Evolutionary conservation across 2,888 invertebrate genomes (phyloP).

Genomic region (Ichneumoninae sp.): DNA sequence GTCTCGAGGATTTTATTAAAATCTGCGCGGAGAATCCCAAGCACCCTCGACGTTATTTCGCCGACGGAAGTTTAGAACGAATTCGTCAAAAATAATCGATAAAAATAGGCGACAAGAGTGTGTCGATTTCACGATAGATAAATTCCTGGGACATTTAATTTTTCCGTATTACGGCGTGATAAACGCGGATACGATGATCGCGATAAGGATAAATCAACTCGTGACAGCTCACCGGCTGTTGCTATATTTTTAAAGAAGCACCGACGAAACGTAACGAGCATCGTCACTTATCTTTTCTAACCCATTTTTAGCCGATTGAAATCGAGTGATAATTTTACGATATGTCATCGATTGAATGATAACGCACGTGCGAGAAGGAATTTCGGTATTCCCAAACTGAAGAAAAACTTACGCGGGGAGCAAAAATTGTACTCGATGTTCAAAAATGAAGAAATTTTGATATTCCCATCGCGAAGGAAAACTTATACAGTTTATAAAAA

Average conservation of each 20-base stretch:
- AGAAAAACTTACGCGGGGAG: neutral
- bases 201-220: conserved; percentile 6
- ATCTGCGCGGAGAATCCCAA: neutral
- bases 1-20: conserved; percentile 12
- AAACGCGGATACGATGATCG: neutral
- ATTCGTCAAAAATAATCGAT: conserved; percentile 45
- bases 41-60: neutral
- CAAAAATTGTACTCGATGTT: neutral
- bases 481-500: no score
- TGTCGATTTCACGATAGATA: conserved; percentile 29
- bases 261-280: neutral
- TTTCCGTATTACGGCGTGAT: conserved; percentile 12
- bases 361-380: neutral
- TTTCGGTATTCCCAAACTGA: neutral
- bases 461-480: no score
- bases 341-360: neutral
- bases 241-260: conserved; percentile 8
- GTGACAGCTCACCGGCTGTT: conserved; percentile 21
- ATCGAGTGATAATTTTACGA: neutral
- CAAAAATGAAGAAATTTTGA: neutral
- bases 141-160: conserved; percentile 13
- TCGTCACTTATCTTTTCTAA: neutral
- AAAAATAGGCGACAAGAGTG: conserved; percentile 34
- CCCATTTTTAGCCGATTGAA: neutral
- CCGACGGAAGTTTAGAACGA: neutral